Evolutionary conservation across 1,140 invertebrate genomes (phyloP), one percentile per base, ranked within the genome.

Genomic region (Dreissena rostriformis): DNA sequence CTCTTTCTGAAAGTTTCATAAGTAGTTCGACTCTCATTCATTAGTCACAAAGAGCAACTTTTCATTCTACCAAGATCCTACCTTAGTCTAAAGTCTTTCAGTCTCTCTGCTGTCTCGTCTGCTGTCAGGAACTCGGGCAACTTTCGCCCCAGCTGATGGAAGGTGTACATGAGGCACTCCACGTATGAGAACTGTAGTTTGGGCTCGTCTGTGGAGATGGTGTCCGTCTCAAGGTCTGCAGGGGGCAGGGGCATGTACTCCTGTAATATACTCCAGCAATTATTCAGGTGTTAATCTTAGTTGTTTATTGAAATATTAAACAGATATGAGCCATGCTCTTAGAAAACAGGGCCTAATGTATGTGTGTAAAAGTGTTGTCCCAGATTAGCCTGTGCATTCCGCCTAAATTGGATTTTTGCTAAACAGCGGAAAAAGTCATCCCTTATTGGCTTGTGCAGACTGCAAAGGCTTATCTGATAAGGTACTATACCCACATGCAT

Each of bases 181-280:
- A 99, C 97, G 91, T 97, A 96, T 68, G 97, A 97, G 92, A 99
- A 98, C 90, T 98, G 96, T 61, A 99, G 95, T 86, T 96, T 96
- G 65, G 97, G 97, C 77, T 94, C 93, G 49, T 93, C 93, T 22
- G 85, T 90, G 89, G 73, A 85, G 95, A 94, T 79, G 95, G 95
- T 68, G 28, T 87, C 86, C 39, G 95, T 91, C 70, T 88, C 95
- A 79, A 94, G 94, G 82, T 96, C 95, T 82, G 96, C 93, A 82
- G 97, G 96, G 66, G 97, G 97, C 88, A 97, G 94, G 19, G 97
- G 95, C 92, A 95, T 94, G 82, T 94, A 94, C 76, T 95, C 94
- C 93, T 94, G 89, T 22, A 89, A 89, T 78, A 87, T 11, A 53
- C 26, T 68, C 19, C 19, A 2, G 24, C 2, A 24, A 5, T n/a